Percentiles rank a stretch among this genome's conserved stretches.
These are phyloP conservation scores for Polyergus mexicanus DNA, from an alignment of 1,140 invertebrate species.

Conservation along the genomic window DNA sequence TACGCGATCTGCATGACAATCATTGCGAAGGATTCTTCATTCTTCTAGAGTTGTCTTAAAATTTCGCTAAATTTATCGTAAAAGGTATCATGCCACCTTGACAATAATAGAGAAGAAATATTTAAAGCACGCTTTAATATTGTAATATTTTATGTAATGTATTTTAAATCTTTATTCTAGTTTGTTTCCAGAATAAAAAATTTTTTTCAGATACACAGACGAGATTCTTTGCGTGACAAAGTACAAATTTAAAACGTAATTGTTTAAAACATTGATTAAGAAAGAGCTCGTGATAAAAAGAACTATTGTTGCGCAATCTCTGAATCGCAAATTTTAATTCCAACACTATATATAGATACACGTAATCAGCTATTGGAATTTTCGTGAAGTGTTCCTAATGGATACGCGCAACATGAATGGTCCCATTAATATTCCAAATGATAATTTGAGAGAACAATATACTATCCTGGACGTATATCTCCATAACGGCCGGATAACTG, in stretches of 20 bases:
- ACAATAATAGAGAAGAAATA: neutral
- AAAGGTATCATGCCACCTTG: neutral
- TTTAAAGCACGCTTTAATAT: neutral
- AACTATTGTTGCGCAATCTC: neutral
- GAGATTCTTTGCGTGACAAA: neutral
- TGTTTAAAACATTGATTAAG: neutral
- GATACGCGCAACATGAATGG: slow-evolving; percentile 13
- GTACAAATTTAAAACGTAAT: neutral
- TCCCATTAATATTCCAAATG: slow-evolving; percentile 52
- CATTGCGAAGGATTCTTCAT: neutral
- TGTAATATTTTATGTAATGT: no score
- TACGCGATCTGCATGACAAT: slow-evolving; percentile 35
- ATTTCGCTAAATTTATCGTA: neutral
- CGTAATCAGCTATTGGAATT: neutral
- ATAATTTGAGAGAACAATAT: slow-evolving; percentile 51
- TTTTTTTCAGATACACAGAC: neutral
- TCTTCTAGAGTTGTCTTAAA: neutral
- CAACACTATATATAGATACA: neutral
- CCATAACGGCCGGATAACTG: slow-evolving; percentile 23
- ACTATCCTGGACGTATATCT: slow-evolving; percentile 25
- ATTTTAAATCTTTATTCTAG: neutral
- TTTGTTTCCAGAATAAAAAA: neutral
- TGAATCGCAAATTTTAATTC: neutral
- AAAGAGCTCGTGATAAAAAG: neutral
- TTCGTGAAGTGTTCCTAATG: neutral